Percentiles rank a stretch among this genome's conserved stretches.
These are phyloP conservation scores for Ylistrum balloti DNA, from an alignment of 1,140 invertebrate genomes.

Conservation along the genomic window DNA sequence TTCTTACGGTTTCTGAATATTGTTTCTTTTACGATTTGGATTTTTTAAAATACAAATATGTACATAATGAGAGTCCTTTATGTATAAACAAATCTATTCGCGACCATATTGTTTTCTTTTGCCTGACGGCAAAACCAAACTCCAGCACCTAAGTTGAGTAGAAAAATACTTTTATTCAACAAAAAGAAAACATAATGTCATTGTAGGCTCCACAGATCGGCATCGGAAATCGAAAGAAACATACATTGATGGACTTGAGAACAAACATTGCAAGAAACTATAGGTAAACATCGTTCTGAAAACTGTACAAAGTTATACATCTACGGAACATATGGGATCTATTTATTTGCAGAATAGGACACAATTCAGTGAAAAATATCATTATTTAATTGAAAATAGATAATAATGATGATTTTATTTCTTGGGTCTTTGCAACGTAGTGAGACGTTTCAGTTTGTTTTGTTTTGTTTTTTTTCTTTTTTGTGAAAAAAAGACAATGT, in stretches of 20 bases:
- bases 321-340: too few relatives aligned
- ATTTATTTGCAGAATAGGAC: background rate
- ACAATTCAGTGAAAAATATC: background rate
- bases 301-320: background rate
- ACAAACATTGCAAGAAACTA: background rate
- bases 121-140: background rate
- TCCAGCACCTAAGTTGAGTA: background rate
- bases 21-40: too few relatives aligned
- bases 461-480: too few relatives aligned
- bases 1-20: too few relatives aligned
- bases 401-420: background rate
- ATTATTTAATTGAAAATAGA: conserved; percentile 22
- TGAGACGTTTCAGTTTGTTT: background rate
- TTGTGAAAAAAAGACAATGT: too few relatives aligned
- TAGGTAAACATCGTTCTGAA: background rate
- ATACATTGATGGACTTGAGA: background rate
- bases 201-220: background rate
- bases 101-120: too few relatives aligned
- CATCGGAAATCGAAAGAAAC: background rate
- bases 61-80: too few relatives aligned
- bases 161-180: background rate
- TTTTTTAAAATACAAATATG: too few relatives aligned
- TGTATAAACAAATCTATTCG: too few relatives aligned
- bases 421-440: background rate
- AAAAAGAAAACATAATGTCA: background rate